Evolutionary conservation across 1,140 invertebrate genomes (phyloP).

Genomic region (Mamestra configurata): DNA sequence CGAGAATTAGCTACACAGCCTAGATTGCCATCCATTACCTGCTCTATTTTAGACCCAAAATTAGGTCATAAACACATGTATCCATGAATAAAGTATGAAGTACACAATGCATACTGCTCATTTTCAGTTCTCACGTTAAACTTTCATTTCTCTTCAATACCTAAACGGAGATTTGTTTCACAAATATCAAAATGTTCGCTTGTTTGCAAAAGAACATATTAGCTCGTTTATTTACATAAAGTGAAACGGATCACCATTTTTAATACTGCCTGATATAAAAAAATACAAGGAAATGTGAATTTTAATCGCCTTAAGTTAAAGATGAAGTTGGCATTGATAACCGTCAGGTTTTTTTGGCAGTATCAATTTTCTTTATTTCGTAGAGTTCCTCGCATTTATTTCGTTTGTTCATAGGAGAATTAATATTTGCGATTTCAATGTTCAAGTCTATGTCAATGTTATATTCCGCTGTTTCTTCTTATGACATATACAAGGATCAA

Average conservation of each 20-base stretch:
- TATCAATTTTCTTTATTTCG: constrained; percentile 19
- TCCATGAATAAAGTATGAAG: neutral
- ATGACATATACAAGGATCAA: neutral
- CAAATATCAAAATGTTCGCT: constrained; percentile 22
- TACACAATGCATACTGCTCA: neutral
- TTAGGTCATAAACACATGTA: constrained; percentile 22
- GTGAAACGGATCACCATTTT: constrained; percentile 36
- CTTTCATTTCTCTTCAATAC: neutral
- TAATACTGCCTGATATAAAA: constrained; percentile 3
- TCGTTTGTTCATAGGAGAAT: constrained; percentile 20
- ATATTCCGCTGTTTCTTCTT: neutral
- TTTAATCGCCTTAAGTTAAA: neutral
- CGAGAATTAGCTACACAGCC: constrained; percentile 24
- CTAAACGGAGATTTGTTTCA: neutral
- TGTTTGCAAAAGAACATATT: constrained; percentile 38
- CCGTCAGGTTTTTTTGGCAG: constrained; percentile 11
- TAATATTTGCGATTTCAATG: constrained; percentile 20
- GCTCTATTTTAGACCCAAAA: constrained; percentile 21
- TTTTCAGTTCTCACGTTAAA: neutral
- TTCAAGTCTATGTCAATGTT: constrained; percentile 33
- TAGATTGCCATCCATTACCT: constrained; percentile 30
- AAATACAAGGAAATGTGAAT: neutral
- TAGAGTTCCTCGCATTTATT: constrained; percentile 9
- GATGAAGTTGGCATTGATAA: neutral
- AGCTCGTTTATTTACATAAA: constrained; percentile 43